A percentile compares a stretch with the other conserved stretches of the same genome.
These are phyloP conservation scores for Oreohelix idahoensis DNA, from an alignment of 1,140 invertebrate genomes.

Conservation along the genomic window DNA sequence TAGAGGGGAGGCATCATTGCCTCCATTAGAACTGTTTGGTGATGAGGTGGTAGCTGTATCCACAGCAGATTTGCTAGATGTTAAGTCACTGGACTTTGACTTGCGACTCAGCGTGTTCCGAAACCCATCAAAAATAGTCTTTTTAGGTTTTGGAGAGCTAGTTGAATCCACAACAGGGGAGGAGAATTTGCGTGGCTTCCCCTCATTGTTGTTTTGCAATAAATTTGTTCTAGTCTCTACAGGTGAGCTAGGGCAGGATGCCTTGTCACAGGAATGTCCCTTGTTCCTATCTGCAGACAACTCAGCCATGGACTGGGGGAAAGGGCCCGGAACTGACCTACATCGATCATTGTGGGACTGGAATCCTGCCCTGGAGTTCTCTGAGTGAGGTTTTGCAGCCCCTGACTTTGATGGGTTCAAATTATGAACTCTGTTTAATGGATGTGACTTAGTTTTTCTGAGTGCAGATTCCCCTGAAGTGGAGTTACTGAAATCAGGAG, in stretches of 20 bases:
- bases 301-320: conserved; percentile 22
- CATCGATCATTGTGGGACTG: conserved; percentile 59
- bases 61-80: not conserved
- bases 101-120: conserved; percentile 75
- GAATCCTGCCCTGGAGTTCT: conserved; percentile 1
- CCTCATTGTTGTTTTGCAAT: not conserved
- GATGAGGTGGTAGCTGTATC: not conserved
- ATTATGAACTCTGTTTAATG: conserved; percentile 44
- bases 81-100: conserved; percentile 55
- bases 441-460: conserved; percentile 73
- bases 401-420: conserved; percentile 26
- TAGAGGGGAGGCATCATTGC: not conserved
- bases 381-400: not conserved
- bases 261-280: conserved; percentile 40
- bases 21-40: not conserved
- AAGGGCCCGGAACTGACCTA: conserved; percentile 61
- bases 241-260: conserved; percentile 60
- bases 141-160: conserved; percentile 67
- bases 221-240: conserved; percentile 45
- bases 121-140: conserved; percentile 77
- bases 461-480: conserved; percentile 59
- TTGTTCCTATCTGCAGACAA: conserved; percentile 10
- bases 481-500: conserved; percentile 72
- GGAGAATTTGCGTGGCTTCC: not conserved
- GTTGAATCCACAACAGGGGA: conserved; percentile 10